Base-by-base conservation (phyloP, 1,140 invertebrate species). In the Anoplophora glabripennis region DNA sequence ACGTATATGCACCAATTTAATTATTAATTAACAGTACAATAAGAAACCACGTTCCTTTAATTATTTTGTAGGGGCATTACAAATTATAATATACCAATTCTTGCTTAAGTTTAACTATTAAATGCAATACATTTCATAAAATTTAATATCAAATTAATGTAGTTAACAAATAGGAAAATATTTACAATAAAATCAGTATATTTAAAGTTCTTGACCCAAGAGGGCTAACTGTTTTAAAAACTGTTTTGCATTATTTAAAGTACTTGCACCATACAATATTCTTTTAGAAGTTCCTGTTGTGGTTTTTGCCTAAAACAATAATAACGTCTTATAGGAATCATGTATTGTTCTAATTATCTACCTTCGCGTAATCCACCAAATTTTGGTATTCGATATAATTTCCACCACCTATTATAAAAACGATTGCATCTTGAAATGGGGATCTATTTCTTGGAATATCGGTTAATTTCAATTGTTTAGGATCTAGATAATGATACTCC, bases 371-470 rank as follows among this genome's bases (percentile, higher is more conserved):
- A 75, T 99, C 96, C 34, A 93, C 84, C 36, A 99, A 81, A 83
- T 99, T 99, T 76, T 99, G 96, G 76, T 99, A 99, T 78, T 99
- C 97, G 68, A 98, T 98, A 74, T 99, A 99, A 81, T 98, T 99
- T 33, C 97, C 97, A 57, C 97, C 97, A 49, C 97, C 97, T 28
- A 99, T 91, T 48, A 99, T 82, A 77, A 99, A 99, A 7, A 99
- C 95, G 65, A 98, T 89, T 10, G 94, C 92, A 73, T 95, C 93
- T 74, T 91, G 86, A 75, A 90, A 91, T 69, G 84, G 83, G 51
- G 85, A 81, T 57, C 83, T 78, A 74, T 82, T 87, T 72, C 84
- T 83, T 40, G 85, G 83, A 60, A 81, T 75, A 51, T 93, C 90
- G 7, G 83, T 78, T 40, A 83, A 80, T 68, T 93, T 87, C 40